phyloP scores from a whole-genome alignment of 2,113 vertebrate species.

The Alligator mississippiensis region DNA sequence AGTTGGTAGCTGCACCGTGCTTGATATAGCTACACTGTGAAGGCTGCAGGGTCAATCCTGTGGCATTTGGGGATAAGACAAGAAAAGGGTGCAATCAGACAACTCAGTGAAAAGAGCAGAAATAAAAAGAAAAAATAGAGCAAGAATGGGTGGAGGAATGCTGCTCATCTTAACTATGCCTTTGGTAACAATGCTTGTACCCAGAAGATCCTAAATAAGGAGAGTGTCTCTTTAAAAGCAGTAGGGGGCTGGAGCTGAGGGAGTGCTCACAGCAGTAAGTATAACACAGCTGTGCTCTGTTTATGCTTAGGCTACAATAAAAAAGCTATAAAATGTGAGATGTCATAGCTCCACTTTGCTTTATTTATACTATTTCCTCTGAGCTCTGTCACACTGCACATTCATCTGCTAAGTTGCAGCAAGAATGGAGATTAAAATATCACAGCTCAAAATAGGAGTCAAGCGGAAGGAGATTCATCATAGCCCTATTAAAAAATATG shows the following conservation, averaged over 20 bases:
- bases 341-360: conserved; percentile 87
- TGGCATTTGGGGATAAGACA: neutral
- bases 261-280: conserved; percentile 80
- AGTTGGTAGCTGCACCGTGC: neutral
- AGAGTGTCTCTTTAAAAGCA: conserved; percentile 76
- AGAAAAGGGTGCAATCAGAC: neutral
- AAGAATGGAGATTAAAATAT: conserved; percentile 88
- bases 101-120: neutral
- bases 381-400: conserved; percentile 85
- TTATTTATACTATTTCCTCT: conserved; percentile 88
- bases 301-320: conserved; percentile 87
- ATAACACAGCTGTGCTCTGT: conserved; percentile 89
- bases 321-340: conserved; percentile 88
- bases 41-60: neutral
- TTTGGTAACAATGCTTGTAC: neutral
- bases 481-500: conserved; percentile 86
- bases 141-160: neutral
- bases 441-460: conserved; percentile 87
- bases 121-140: neutral
- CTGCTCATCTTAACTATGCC: neutral
- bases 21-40: fast-evolving
- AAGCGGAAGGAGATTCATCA: conserved; percentile 88
- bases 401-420: conserved; percentile 85
- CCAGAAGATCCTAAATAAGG: conserved; percentile 30
- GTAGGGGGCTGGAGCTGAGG: conserved; percentile 71